Conservation (phyloP, 1,140 invertebrate genomes). For the Trachymyrmex cornetzi region DNA sequence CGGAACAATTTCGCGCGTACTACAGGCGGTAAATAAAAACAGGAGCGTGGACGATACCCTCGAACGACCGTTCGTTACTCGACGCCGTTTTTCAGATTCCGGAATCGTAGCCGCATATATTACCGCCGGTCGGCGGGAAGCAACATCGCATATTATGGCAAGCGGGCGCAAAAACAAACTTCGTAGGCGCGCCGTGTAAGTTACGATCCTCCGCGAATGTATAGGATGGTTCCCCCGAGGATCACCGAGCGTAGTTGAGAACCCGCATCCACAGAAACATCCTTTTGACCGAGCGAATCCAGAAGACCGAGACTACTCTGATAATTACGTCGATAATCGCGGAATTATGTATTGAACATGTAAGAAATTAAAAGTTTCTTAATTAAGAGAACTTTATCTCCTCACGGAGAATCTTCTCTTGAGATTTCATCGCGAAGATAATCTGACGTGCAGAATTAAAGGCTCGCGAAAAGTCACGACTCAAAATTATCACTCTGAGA, state of each 20-base stretch:
- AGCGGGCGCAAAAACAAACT: constrained; percentile 55
- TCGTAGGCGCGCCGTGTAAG: constrained; percentile 50
- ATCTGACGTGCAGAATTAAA: neutral
- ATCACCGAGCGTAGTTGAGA: neutral
- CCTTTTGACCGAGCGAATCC: neutral
- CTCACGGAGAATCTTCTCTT: neutral
- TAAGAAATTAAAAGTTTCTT: constrained; percentile 13
- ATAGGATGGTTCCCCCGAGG: constrained; percentile 45
- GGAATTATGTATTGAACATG: constrained; percentile 4
- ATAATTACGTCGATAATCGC: constrained; percentile 14
- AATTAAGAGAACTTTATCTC: neutral
- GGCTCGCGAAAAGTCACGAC: neutral
- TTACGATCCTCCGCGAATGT: constrained; percentile 46
- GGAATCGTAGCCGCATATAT: constrained; percentile 56
- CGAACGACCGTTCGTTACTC: constrained; percentile 49
- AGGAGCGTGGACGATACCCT: constrained; percentile 27
- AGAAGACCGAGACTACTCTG: neutral
- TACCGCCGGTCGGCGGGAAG: constrained; percentile 22
- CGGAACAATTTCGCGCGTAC: constrained; percentile 47
- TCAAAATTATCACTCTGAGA: neutral
- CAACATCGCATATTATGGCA: constrained; percentile 53
- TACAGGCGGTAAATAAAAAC: constrained; percentile 50
- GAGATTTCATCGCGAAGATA: neutral
- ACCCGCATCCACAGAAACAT: constrained; percentile 2
- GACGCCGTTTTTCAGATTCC: constrained; percentile 57